Conservation (phyloP, 2,797 vertebrate genomes). For the Carduelis carduelis region DNA sequence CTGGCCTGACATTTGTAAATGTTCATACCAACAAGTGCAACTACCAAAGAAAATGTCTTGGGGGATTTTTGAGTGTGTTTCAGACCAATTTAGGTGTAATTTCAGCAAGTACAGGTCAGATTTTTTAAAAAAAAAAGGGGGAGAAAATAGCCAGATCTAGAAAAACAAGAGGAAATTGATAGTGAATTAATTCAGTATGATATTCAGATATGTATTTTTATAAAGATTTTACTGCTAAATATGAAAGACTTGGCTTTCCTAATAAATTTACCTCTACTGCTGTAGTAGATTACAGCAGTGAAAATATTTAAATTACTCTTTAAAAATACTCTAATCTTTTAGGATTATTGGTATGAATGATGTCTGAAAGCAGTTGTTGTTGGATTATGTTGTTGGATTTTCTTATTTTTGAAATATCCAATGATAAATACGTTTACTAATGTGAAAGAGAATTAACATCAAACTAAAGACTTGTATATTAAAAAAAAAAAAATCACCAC, state of each 20-base stretch:
- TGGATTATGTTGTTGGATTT: background rate
- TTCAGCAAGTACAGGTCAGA: background rate
- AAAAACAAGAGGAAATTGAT: background rate
- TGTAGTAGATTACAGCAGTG: background rate
- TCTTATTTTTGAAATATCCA: background rate
- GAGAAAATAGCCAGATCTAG: background rate
- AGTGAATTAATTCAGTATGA: background rate
- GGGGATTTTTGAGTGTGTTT: accelerated
- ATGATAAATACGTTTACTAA: background rate
- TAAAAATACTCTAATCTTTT: background rate
- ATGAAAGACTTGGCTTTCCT: background rate
- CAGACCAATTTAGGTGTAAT: background rate
- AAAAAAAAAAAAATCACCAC: background rate
- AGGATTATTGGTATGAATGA: background rate
- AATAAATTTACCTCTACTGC: background rate
- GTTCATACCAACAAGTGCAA: background rate
- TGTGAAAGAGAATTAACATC: background rate
- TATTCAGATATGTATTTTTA: background rate
- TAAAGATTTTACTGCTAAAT: background rate
- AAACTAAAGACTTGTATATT: background rate
- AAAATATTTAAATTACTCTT: background rate
- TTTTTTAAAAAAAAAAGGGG: background rate
- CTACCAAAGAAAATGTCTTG: background rate
- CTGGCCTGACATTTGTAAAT: background rate
- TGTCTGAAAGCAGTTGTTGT: background rate